Base-by-base conservation (phyloP, 1,140 invertebrate species). In the Paracyclopina nana region DNA sequence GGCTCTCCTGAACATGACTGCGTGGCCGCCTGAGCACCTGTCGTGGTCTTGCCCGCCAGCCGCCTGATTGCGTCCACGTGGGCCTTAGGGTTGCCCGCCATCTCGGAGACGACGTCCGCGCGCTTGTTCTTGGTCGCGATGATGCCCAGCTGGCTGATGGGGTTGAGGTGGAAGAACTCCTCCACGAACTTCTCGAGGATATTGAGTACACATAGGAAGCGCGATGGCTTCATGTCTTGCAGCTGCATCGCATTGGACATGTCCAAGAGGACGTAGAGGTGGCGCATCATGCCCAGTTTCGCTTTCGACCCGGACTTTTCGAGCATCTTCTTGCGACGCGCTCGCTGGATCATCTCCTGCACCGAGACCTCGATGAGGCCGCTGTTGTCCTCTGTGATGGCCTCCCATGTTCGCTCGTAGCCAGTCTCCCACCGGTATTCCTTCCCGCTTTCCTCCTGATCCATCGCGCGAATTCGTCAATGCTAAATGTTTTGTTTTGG, bases 141-240 rank as follows among this genome's bases (percentile, higher is more conserved):
- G 42, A 97, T 70, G 18, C 91, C 92, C 38, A 98, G 66, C 66
- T 98, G 94, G 64, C 87, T 91, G 44, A 98, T 88, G 30, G 94
- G 94, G 69, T 97, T 98, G 68, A 95, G 86, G 66, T 97, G 90
- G 66, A 97, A 94, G 63, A 84, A 97, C 66, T 95, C 88, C 57
- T 91, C 82, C 49, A 97, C 77, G 65, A 96, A 98, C 55, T 77
- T 75, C 68, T 95, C 84, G 45, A 96, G 61, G 22, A 94, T 67
- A 83, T 92, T 61, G 55, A 70, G 69, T 64, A 64, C 55, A 34
- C 42, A 52, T 12, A 16, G 45, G n/a, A 48, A 14, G 12, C 45
- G 45, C 14, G 25, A 28, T 24, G 45, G 45, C 22, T 48, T 48
- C 24, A 48, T 26, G n/a, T 48, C 45, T 22, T 48, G 28, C 16